phyloP scores from a whole-genome alignment of 2,113 vertebrate species.

The Trogon melanurus region DNA sequence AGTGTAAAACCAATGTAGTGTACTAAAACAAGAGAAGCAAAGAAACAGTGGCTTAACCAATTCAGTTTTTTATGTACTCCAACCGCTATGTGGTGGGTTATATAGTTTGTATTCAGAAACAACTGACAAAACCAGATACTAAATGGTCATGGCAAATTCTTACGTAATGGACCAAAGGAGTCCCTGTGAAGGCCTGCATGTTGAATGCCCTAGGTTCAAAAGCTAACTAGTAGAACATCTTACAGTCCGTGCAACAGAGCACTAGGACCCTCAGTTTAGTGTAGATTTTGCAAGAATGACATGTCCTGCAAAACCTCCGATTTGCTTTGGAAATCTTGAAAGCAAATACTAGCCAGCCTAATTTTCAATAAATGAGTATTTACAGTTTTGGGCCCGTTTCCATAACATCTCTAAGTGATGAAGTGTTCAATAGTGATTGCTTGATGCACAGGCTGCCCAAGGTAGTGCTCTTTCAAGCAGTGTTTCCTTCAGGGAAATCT shows the following conservation, averaged over 20 bases:
- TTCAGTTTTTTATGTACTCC: not conserved
- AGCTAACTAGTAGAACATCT: not conserved
- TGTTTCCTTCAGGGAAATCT: not conserved
- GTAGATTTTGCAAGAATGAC: not conserved
- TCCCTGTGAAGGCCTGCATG: not conserved
- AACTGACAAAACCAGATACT: constrained; percentile 5
- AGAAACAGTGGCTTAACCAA: not conserved
- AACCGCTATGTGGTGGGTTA: not conserved
- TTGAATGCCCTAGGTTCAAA: constrained; percentile 17
- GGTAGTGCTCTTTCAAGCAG: not conserved
- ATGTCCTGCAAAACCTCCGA: not conserved
- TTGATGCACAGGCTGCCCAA: not conserved
- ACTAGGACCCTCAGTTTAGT: not conserved
- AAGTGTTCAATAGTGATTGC: not conserved
- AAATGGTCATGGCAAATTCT: constrained; percentile 1
- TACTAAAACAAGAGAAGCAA: not conserved
- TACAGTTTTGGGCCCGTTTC: not conserved
- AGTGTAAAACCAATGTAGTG: not conserved
- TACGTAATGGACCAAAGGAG: not conserved
- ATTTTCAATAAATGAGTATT: not conserved
- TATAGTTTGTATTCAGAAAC: constrained; percentile 47
- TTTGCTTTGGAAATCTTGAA: not conserved
- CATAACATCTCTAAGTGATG: not conserved
- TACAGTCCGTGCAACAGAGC: not conserved
- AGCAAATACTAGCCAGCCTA: not conserved